Percentiles rank a stretch among this genome's conserved stretches.
phyloP scores from a whole-genome alignment of 1,140 invertebrate genomes.

The Teleopsis dalmanni region DNA sequence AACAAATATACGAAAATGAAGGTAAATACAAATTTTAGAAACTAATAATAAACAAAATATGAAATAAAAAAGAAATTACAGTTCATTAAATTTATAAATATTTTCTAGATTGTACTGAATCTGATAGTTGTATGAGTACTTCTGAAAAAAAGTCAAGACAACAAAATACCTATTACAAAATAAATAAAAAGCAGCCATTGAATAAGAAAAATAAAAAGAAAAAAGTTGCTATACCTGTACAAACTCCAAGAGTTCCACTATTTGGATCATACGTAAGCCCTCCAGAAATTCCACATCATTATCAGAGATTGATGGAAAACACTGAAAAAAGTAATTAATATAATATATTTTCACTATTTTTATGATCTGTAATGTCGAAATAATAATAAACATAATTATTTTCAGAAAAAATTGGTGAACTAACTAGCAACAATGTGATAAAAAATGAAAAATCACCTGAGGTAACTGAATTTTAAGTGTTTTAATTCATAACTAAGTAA shows the following conservation, averaged over 20 bases:
- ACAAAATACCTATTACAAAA: slow-evolving; percentile 56
- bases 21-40: slow-evolving; percentile 35
- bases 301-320: slow-evolving; percentile 38
- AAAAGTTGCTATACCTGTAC: slow-evolving; percentile 70
- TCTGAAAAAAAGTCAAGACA: slow-evolving; percentile 58
- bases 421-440: slow-evolving; percentile 24
- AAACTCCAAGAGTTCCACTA: slow-evolving; percentile 77
- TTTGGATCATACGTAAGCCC: slow-evolving; percentile 45
- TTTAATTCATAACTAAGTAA: not conserved
- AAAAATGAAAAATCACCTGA: slow-evolving; percentile 57
- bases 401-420: slow-evolving; percentile 29
- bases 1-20: slow-evolving; percentile 45
- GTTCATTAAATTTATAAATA: not conserved
- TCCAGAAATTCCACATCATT: slow-evolving; percentile 40
- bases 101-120: slow-evolving; percentile 66
- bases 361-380: not conserved
- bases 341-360: not conserved
- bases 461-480: slow-evolving; percentile 42
- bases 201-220: slow-evolving; percentile 73
- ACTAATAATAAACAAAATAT: not conserved
- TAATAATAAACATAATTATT: not conserved
- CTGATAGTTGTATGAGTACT: slow-evolving; percentile 67
- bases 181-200: slow-evolving; percentile 63
- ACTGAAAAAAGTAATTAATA: not conserved
- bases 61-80: no score